Base-by-base conservation (phyloP, 2,888 invertebrate species). In the Dicroscelio sp. region DNA sequence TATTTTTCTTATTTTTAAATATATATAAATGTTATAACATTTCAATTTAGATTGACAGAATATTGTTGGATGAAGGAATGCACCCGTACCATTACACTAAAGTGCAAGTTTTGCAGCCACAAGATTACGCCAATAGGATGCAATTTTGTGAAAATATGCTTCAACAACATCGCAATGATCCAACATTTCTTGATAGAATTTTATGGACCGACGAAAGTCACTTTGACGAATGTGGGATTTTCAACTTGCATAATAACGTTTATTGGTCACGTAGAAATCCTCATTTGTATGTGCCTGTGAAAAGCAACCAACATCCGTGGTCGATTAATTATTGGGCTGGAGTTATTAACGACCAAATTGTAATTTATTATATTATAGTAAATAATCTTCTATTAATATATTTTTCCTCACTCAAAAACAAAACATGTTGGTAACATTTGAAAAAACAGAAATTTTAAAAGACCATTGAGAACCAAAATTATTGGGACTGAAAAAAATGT, bases 81-180 rank as follows among this genome's bases (percentile, higher is more conserved):
- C 79, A 79, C 30, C 63, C 79, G 0, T 79, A 20, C 27, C 79
- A 79, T 27, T 79, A 79, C 23, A 79, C 65, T 25, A 38, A 23
- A 35, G 79, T 79, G 10, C 63, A 79, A n/a, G 23, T n/a, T 12
- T 20, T 79, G 6, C 43, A 31, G n/a, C n/a, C 8, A 1, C 8
- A 43, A 1, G 79, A 79, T 48, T 30, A 6, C 25, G 20, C 20
- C 20, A 27, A 27, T 0, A 52, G 76, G 0, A 1, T 60, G 3
- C 10, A 76, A 20, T 76, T 76, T 38, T 58, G 60, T 23, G 6
- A 76, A 5, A 17, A 31, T n/a, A 76, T 76, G 60, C 25, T 76
- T 1, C 1, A 35, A 12, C 3, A 25, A 20, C 4, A n/a, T n/a
- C n/a, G 20, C 6, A 5, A 67, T n/a, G 67, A 67, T 67, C 33